Evolutionary conservation across 2,888 invertebrate genomes (phyloP).

Genomic region (Pycnomerus fuliginosus): DNA sequence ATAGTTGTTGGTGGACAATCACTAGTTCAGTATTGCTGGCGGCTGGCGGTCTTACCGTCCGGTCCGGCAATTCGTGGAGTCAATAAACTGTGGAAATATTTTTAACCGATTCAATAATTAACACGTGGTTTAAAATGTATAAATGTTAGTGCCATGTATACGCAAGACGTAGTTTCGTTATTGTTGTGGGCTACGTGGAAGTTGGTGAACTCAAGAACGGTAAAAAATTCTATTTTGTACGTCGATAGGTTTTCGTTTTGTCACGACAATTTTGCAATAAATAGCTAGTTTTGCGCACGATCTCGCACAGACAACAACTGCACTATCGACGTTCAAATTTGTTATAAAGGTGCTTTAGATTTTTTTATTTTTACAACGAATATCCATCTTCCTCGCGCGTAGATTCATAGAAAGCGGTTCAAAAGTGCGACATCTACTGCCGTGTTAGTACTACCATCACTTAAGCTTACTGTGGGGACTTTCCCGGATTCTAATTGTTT

Average conservation of each 20-base stretch:
- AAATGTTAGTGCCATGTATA: constrained; percentile 49
- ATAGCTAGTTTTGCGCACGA: constrained; percentile 42
- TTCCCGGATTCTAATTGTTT: constrained; percentile 22
- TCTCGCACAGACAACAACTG: constrained; percentile 36
- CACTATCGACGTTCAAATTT: constrained; percentile 44
- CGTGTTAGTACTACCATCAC: constrained; percentile 30
- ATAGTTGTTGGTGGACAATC: constrained; percentile 39
- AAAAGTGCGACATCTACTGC: constrained; percentile 38
- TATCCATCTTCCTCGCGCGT: constrained; percentile 40
- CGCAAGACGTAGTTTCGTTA: constrained; percentile 35
- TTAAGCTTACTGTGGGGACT: constrained; percentile 15
- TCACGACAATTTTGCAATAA: constrained; percentile 39
- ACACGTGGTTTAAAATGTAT: constrained; percentile 38
- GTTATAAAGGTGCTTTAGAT: constrained; percentile 47
- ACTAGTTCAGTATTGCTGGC: constrained; percentile 44
- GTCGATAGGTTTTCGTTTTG: constrained; percentile 38
- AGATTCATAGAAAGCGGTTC: constrained; percentile 14
- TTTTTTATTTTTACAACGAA: constrained; percentile 48
- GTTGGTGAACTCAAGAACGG: constrained; percentile 23
- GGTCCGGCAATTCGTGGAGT: constrained; percentile 40
- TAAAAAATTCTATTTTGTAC: constrained; percentile 37
- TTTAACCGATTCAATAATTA: constrained; percentile 41
- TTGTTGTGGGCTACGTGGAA: constrained; percentile 32
- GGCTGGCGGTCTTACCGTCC: constrained; percentile 35
- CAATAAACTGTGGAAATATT: constrained; percentile 36